Base-by-base conservation (phyloP, 2,113 vertebrate genomes). In the Oryzias melastigma region DNA sequence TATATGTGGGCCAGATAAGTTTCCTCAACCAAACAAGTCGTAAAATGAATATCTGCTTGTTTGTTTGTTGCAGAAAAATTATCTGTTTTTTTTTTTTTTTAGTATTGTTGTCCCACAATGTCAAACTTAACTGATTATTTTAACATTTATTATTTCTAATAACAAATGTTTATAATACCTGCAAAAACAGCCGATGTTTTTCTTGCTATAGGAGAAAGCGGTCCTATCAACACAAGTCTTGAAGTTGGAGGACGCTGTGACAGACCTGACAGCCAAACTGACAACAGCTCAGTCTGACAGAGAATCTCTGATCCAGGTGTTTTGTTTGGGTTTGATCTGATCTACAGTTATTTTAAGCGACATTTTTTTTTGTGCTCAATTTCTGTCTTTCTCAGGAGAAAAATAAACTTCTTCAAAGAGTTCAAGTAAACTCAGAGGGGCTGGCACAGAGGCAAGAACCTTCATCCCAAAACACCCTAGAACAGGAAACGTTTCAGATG, bases 191-290 rank as follows among this genome's bases (percentile, higher is more conserved):
- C 24, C 14, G 66, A 27, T 51, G 4, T 47, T 3, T 40, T 41
- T 64, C 29, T 64, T 18, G 2, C 54, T 35, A 7, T 74, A 93
- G 93, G 91, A 93, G 57, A 91, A 90, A 66, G 88, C 90, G 4
- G 62, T 86, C 27, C 65, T 92, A 48, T 87, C 87, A 2, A 84
- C 90, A 47, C 86, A 91, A 65, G 76, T 81, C 18, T 18, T 82
- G 42, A 85, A 81, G 35, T 44, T 92, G 67, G 90, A 92, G 64
- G 81, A 89, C 52, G 75, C 65, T 40, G 59, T 89, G 15, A 80
- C 82, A 69, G 87, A 91, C 16, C 72, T 92, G 20, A 87, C 82
- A 48, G 14, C 52, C 49, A 87, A 87, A 59, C 47, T 89, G 24
- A 71, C 71, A 2, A 7, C 15, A 20, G 65, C 83, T 52, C 53